These are phyloP conservation scores for Drosophila siamana DNA, from an alignment of 2,888 invertebrate species.

Conservation along the genomic window DNA sequence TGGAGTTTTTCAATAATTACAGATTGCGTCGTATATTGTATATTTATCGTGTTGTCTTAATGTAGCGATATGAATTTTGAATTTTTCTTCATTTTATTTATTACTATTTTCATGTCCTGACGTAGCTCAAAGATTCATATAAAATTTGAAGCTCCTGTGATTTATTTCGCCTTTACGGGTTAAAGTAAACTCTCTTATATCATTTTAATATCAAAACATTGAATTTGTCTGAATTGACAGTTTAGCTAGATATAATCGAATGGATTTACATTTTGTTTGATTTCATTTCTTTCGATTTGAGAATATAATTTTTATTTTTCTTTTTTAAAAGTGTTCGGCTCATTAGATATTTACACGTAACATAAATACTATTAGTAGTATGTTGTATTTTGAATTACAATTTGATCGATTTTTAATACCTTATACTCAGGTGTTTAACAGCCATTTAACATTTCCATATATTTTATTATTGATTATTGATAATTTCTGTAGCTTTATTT, in stretches of 20 bases:
- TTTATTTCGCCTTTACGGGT: slow-evolving; percentile 22
- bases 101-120: slow-evolving; percentile 24
- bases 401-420: slow-evolving; percentile 24
- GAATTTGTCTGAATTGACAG: slow-evolving; percentile 65
- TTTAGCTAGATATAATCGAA: slow-evolving; percentile 35
- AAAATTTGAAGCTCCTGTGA: slow-evolving; percentile 72
- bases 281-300: slow-evolving; percentile 50
- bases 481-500: slow-evolving; percentile 44
- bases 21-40: slow-evolving; percentile 34
- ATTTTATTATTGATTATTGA: slow-evolving; percentile 64
- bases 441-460: slow-evolving; percentile 69
- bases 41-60: slow-evolving; percentile 48
- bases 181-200: slow-evolving; percentile 53
- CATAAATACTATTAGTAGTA: slow-evolving; percentile 6
- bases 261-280: background rate
- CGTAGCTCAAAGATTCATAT: slow-evolving; percentile 59
- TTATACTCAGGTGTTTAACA: slow-evolving; percentile 50
- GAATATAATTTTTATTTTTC: slow-evolving; percentile 60
- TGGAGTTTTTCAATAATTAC: slow-evolving; percentile 51
- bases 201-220: slow-evolving; percentile 31
- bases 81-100: slow-evolving; percentile 11
- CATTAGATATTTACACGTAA: slow-evolving; percentile 34
- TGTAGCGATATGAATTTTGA: slow-evolving; percentile 68
- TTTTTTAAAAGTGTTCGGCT: slow-evolving; percentile 28
- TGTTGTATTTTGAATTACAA: slow-evolving; percentile 33